Evolutionary conservation across 2,797 vertebrate species (phyloP).

Genomic region (Brachyalestes nurse): DNA sequence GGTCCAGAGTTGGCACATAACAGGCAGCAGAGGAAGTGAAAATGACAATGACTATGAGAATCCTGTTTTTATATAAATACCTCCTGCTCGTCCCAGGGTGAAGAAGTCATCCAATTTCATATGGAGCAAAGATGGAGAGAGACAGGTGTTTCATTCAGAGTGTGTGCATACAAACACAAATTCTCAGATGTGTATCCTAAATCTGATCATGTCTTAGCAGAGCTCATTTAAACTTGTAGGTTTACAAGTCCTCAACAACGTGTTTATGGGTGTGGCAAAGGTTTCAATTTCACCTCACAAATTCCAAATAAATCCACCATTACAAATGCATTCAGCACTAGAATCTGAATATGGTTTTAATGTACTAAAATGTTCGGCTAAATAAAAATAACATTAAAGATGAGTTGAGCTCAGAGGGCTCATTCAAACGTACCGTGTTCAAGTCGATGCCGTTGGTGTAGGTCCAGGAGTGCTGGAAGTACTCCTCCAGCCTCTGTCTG

Average conservation of each 20-base stretch:
- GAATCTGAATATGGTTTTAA: background rate
- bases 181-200: conserved; percentile 18
- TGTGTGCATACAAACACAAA: conserved; percentile 27
- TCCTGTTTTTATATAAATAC: conserved; percentile 75
- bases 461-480: conserved; percentile 98
- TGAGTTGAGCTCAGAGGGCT: background rate
- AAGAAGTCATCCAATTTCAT: conserved; percentile 88
- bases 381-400: background rate
- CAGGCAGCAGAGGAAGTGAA: conserved; percentile 12
- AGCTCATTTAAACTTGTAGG: conserved; percentile 10
- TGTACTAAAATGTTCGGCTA: background rate
- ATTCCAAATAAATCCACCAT: background rate
- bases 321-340: no score
- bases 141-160: conserved; percentile 86
- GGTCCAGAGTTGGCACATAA: conserved; percentile 6
- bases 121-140: conserved; percentile 90
- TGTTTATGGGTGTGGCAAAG: background rate
- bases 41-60: conserved; percentile 39
- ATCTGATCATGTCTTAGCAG: conserved; percentile 22
- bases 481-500: conserved; percentile 95
- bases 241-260: background rate
- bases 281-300: background rate
- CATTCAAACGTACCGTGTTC: conserved; percentile 90
- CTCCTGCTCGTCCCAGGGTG: conserved; percentile 96
- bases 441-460: conserved; percentile 99